Base-by-base conservation (phyloP, 2,797 vertebrate species). In the Leptatherina wallacei region DNA sequence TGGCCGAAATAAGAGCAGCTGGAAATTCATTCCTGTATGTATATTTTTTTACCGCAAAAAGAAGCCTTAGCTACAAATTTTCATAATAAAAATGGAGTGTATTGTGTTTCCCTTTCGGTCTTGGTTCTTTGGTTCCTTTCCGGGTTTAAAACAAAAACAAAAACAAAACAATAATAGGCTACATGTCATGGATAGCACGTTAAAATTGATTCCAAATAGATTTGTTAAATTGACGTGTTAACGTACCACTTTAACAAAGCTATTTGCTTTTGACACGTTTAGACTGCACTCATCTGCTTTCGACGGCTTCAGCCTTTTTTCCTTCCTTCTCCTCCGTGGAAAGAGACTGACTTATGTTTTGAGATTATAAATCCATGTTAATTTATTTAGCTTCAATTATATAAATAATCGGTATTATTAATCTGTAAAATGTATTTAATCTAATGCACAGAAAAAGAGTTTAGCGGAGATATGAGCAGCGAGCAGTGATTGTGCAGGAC, bases 1-100 rank as follows among this genome's bases (percentile, higher is more conserved):
- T 93, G 92, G 93, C 93, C 93, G 61, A 61, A 82, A 54, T 62
- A 49, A 61, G 32, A 67, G 42, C 63, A 47, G 32, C 38, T 35
- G 49, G 24, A 68, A n/a, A 74, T 52, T 13, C 14, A 20, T n/a
- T 58, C 6, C 20, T 6, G n/a, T 22, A 6, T 22, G 9, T 20
- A 13, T 69, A 60, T 35, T 5, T 30, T 18, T 61, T 38, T 52
- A 27, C 18, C n/a, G n/a, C 70, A 61, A 49, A 52, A 51, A 59
- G 32, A 75, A 60, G 29, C 33, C 12, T 0, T 61, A 68, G 64
- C 24, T 56, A 70, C 51, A 58, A 62, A 75, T 22, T 55, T 40
- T 57, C 4, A 42, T 42, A 44, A 66, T 66, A 70, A 75, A 56
- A 44, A 65, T 65, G 65, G 74, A 64, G 71, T 81, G 59, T 66